Conservation (phyloP, 1,140 invertebrate species). For the Eurosta solidaginis region DNA sequence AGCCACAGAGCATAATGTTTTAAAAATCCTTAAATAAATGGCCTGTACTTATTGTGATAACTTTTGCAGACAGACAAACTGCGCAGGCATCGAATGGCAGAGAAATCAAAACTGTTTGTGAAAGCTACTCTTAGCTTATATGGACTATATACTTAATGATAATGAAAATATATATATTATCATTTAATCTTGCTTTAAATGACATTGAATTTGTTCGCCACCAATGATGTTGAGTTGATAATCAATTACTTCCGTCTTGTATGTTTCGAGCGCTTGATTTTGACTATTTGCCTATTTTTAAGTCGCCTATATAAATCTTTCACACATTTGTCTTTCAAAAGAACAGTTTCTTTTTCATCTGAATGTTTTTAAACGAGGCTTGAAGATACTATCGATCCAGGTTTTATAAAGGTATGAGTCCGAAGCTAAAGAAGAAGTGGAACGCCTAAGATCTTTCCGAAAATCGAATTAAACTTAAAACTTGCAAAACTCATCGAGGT, state of each 20-base stretch:
- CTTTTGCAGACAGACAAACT: not conserved
- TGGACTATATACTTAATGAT: not conserved
- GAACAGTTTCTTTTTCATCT: no score
- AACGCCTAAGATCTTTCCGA: no score
- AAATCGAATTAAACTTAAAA: no score
- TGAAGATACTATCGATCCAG: no score
- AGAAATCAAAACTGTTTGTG: constrained; percentile 11
- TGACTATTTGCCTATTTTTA: not conserved
- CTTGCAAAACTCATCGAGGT: no score
- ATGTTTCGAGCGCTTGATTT: not conserved
- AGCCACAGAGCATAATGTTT: not conserved
- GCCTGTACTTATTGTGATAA: not conserved
- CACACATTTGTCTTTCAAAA: not conserved
- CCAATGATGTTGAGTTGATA: not conserved
- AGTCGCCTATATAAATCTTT: no score
- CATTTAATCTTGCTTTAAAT: not conserved
- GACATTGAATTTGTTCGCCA: not conserved
- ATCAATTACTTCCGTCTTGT: constrained; percentile 25
- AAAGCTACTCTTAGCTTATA: not conserved
- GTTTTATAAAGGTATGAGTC: no score
- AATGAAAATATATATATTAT: constrained; percentile 12
- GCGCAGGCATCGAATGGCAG: not conserved
- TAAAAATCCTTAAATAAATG: constrained; percentile 8
- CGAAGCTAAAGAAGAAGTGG: no score
- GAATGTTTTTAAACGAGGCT: no score